phyloP scores from a whole-genome alignment of 1,140 invertebrate genomes.

The Tetragonula clypearis region DNA sequence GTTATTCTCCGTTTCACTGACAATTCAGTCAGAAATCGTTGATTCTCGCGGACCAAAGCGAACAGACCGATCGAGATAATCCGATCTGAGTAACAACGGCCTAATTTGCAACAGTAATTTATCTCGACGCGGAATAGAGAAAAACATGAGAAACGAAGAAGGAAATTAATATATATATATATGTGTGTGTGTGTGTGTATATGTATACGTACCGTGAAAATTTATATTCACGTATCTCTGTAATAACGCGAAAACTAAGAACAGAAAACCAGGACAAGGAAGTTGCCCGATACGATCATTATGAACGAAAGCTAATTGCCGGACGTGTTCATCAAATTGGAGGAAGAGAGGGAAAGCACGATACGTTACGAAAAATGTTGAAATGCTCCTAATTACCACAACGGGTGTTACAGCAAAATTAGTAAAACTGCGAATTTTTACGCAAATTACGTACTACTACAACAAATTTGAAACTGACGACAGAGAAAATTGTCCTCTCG shows the following conservation, averaged over 20 bases:
- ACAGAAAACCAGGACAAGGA: slow-evolving; percentile 12
- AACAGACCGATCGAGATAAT: no score
- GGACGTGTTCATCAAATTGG: slow-evolving; percentile 12
- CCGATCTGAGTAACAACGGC: not conserved
- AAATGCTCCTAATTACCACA: not conserved
- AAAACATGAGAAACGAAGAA: not conserved
- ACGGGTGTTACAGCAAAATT: not conserved
- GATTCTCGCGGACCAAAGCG: no score
- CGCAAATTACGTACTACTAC: no score
- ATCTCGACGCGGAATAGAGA: not conserved
- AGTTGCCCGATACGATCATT: slow-evolving; percentile 28
- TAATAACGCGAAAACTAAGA: not conserved
- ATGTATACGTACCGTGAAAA: not conserved
- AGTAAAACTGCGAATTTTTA: no score
- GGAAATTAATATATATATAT: not conserved
- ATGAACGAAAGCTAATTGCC: slow-evolving; percentile 26
- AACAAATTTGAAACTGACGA: no score
- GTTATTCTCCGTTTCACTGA: no score
- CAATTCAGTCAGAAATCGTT: no score
- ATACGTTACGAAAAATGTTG: slow-evolving; percentile 10
- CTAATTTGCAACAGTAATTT: not conserved
- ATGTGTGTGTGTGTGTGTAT: no score
- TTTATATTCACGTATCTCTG: slow-evolving; percentile 8
- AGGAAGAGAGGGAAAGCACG: not conserved
- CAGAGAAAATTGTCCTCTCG: no score